phyloP scores from a whole-genome alignment of 2,888 invertebrate genomes.

The Candidula unifasciata region DNA sequence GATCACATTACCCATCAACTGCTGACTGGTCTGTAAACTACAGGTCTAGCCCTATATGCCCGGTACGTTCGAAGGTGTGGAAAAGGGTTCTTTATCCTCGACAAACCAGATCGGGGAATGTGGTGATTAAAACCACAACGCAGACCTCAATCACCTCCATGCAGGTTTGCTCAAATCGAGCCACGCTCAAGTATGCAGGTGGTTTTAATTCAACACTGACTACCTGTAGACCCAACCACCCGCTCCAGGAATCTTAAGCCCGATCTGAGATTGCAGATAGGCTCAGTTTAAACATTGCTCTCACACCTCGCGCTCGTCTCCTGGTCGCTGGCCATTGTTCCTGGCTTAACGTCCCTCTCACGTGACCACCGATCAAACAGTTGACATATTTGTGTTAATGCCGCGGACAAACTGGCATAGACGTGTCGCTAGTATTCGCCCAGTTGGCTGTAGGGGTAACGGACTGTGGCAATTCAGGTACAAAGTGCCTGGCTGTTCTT shows the following conservation, averaged over 20 bases:
- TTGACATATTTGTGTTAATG: conserved; percentile 34
- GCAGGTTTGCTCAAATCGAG: neutral
- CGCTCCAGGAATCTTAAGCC: neutral
- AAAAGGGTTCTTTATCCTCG: neutral
- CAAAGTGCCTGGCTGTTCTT: conserved; percentile 7
- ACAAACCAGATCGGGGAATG: neutral
- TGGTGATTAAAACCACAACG: neutral
- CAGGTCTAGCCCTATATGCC: no score
- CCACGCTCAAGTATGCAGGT: no score
- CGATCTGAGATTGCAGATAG: conserved; percentile 17
- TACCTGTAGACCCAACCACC: neutral
- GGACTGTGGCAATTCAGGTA: conserved; percentile 1
- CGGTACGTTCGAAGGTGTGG: no score
- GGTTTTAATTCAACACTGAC: neutral
- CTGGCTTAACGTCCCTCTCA: conserved; percentile 25
- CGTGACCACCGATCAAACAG: conserved; percentile 40
- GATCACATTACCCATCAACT: no score
- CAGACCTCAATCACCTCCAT: neutral
- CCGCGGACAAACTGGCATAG: conserved; percentile 26
- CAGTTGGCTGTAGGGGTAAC: neutral
- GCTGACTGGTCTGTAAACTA: no score
- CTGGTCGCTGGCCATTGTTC: conserved; percentile 14
- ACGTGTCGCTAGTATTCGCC: conserved; percentile 10
- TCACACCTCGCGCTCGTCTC: conserved; percentile 20
- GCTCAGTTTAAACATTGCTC: conserved; percentile 33